Conservation (phyloP, 2,797 vertebrate species). For the Danio albolineatus region DNA sequence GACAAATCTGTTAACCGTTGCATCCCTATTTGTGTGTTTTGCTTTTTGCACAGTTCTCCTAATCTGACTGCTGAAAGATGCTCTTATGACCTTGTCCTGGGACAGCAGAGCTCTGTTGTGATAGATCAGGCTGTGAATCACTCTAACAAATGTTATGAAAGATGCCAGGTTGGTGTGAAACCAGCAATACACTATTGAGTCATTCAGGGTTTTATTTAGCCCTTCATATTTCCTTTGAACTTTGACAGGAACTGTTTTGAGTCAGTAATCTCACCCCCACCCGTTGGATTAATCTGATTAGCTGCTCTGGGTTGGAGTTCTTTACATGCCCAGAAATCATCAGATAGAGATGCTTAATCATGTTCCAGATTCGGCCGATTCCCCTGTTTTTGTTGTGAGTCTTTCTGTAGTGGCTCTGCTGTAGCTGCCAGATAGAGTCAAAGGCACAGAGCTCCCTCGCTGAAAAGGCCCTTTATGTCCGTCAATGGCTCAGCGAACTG, state of each 20-base stretch:
- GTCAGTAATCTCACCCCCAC: slow-evolving; percentile 31
- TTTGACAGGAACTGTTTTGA: slow-evolving; percentile 14
- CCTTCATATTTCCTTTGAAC: slow-evolving; percentile 33
- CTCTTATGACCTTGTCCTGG: slow-evolving; percentile 1
- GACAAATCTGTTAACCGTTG: background rate
- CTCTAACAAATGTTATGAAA: slow-evolving; percentile 29
- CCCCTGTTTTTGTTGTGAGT: slow-evolving; percentile 11
- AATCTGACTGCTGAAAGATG: background rate
- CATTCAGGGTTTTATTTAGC: slow-evolving; percentile 9
- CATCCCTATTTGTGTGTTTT: background rate
- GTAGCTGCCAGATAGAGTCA: slow-evolving; percentile 27
- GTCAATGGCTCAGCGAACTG: background rate
- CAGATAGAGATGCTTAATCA: background rate
- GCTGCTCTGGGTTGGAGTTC: slow-evolving; percentile 2
- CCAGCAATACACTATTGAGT: background rate
- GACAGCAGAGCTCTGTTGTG: slow-evolving; percentile 13
- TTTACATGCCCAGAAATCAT: slow-evolving; percentile 1
- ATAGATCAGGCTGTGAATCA: slow-evolving; percentile 25
- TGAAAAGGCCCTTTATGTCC: slow-evolving; percentile 41
- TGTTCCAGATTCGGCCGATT: background rate
- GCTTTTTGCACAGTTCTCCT: background rate
- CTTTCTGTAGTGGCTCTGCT: slow-evolving; percentile 20
- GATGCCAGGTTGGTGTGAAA: background rate
- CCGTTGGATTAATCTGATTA: slow-evolving; percentile 30
- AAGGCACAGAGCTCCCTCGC: background rate